A percentile compares a stretch with the other conserved stretches of the same genome.
Conservation (phyloP, 1,140 invertebrate species). For the Coenobita brevimanus region DNA sequence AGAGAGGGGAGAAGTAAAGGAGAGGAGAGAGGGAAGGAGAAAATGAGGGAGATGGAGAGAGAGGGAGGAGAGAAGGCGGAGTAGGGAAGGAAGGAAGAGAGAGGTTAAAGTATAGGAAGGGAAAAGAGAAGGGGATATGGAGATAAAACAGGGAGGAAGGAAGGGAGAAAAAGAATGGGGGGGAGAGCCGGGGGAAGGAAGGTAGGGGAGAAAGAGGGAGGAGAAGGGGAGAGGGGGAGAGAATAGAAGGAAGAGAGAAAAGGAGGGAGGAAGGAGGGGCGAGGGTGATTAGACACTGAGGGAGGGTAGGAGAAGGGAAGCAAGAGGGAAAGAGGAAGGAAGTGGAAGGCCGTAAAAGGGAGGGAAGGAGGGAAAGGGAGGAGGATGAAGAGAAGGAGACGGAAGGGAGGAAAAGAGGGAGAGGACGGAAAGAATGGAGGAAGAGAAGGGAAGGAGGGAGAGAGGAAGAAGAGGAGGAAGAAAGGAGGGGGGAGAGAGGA, state of each 20-base stretch:
- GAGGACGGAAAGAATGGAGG: neutral
- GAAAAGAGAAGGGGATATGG: neutral
- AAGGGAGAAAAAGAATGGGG: neutral
- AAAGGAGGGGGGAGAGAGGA: neutral
- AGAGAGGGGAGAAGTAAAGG: neutral
- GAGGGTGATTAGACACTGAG: neutral
- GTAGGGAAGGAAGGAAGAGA: neutral
- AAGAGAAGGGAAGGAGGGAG: neutral
- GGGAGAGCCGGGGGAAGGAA: no score
- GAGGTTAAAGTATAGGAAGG: neutral
- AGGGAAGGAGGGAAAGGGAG: no score
- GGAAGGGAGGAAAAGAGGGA: neutral
- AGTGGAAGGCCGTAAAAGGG: neutral
- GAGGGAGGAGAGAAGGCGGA: neutral
- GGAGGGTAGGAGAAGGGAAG: neutral
- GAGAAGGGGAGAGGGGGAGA: no score
- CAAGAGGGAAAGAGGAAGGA: no score
- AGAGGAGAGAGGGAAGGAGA: neutral
- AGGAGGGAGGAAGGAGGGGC: neutral
- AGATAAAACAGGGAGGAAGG: neutral
- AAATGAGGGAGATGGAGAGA: neutral
- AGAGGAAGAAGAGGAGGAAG: neutral
- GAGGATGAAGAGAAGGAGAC: neutral
- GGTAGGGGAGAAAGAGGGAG: no score
- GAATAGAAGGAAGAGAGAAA: no score